Conservation (phyloP, 2,113 vertebrate genomes). For the Calypte anna region DNA sequence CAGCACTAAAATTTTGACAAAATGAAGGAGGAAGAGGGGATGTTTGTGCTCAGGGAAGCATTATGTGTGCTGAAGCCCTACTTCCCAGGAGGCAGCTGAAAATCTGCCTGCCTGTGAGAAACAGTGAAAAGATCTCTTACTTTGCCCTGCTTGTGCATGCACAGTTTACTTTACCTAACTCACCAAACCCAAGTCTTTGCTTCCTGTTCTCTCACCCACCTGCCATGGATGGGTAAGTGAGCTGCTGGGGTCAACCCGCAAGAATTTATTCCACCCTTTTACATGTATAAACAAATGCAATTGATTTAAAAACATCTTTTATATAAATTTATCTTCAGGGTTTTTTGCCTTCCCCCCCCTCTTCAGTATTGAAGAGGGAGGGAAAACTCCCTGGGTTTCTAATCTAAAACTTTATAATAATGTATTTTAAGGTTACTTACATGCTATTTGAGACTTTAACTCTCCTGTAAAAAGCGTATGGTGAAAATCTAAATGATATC, state of each 20-base stretch:
- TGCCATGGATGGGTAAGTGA: neutral
- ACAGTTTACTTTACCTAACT: neutral
- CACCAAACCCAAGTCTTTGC: neutral
- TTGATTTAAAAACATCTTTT: neutral
- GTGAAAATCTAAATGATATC: neutral
- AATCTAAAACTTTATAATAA: neutral
- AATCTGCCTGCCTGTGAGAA: neutral
- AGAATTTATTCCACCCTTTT: neutral
- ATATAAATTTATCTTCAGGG: neutral
- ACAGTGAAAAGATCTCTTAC: neutral
- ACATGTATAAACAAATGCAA: neutral
- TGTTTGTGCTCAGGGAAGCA: neutral
- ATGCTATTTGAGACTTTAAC: neutral
- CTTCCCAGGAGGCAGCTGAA: neutral
- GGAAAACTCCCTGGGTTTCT: neutral
- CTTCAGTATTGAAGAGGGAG: neutral
- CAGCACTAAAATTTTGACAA: neutral
- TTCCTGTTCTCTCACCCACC: neutral
- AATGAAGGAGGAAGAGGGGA: neutral
- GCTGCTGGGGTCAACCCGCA: neutral
- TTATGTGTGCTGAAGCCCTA: neutral
- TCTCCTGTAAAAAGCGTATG: neutral
- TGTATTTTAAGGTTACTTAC: neutral
- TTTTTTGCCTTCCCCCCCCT: neutral
- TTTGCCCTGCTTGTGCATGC: neutral